phyloP scores from a whole-genome alignment of 2,113 vertebrate species.

The Rhynchomys soricoides region DNA sequence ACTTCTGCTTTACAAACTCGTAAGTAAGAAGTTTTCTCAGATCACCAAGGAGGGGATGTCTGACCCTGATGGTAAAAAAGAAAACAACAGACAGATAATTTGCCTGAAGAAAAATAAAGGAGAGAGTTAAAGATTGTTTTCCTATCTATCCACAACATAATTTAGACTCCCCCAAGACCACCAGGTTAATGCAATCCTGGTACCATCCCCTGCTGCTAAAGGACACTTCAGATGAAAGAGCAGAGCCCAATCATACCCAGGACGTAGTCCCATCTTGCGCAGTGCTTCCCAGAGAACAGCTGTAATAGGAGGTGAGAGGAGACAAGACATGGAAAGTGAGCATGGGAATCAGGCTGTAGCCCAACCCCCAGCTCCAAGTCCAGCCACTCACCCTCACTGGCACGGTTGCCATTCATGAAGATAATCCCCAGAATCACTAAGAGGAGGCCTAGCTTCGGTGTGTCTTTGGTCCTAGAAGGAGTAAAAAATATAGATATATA shows the following conservation, averaged over 20 bases:
- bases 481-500: not conserved
- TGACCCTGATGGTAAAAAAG: slow-evolving; percentile 83
- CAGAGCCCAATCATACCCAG: slow-evolving; percentile 82
- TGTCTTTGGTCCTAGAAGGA: slow-evolving; percentile 81
- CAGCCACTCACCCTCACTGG: slow-evolving; percentile 88
- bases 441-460: slow-evolving; percentile 91
- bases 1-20: slow-evolving; percentile 93
- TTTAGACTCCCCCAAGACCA: slow-evolving; percentile 13
- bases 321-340: slow-evolving; percentile 42
- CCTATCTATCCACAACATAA: slow-evolving; percentile 39
- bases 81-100: slow-evolving; percentile 44
- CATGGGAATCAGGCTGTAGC: not conserved
- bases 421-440: slow-evolving; percentile 91
- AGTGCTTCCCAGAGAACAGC: slow-evolving; percentile 87
- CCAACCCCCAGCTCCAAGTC: slow-evolving; percentile 6
- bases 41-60: slow-evolving; percentile 91
- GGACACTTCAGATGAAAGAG: slow-evolving; percentile 40
- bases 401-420: slow-evolving; percentile 94
- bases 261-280: slow-evolving; percentile 83
- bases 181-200: slow-evolving; percentile 54
- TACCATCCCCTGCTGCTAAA: slow-evolving; percentile 64
- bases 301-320: slow-evolving; percentile 66
- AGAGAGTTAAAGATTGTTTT: slow-evolving; percentile 33
- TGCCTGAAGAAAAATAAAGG: slow-evolving; percentile 10
- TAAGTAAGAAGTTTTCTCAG: slow-evolving; percentile 92